phyloP scores from a whole-genome alignment of 1,140 invertebrate genomes.

The Grapholita molesta region DNA sequence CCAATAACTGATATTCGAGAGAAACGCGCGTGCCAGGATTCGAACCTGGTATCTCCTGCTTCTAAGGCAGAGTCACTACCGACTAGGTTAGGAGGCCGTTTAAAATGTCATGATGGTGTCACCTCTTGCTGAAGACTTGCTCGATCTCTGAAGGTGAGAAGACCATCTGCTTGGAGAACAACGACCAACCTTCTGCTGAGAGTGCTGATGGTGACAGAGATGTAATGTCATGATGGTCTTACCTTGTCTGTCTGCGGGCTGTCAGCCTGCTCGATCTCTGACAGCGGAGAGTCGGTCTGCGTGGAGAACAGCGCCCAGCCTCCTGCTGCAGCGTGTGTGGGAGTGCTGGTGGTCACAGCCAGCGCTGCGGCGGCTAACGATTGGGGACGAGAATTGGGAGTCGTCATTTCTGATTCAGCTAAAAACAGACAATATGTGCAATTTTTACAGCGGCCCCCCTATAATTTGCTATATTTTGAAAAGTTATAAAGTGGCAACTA shows the following conservation, averaged over 20 bases:
- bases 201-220: background rate
- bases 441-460: too few relatives aligned
- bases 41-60: too few relatives aligned
- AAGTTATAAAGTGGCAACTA: too few relatives aligned
- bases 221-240: background rate
- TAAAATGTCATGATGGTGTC: too few relatives aligned
- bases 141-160: too few relatives aligned
- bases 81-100: too few relatives aligned
- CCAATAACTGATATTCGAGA: too few relatives aligned
- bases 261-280: constrained; percentile 67
- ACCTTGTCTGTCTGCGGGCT: constrained; percentile 62
- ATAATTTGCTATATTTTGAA: too few relatives aligned
- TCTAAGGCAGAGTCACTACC: too few relatives aligned
- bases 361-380: constrained; percentile 41
- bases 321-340: constrained; percentile 51
- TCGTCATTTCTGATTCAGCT: constrained; percentile 54
- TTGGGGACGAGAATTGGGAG: constrained; percentile 51
- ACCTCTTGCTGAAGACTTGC: too few relatives aligned
- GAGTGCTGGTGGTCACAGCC: constrained; percentile 67
- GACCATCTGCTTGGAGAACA: background rate
- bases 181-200: too few relatives aligned
- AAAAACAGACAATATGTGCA: constrained; percentile 23
- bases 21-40: too few relatives aligned
- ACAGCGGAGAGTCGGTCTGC: constrained; percentile 67
- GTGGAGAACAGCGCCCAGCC: constrained; percentile 67